These are phyloP conservation scores for Sprattus sprattus DNA, from an alignment of 2,113 vertebrate species.

Conservation along the genomic window DNA sequence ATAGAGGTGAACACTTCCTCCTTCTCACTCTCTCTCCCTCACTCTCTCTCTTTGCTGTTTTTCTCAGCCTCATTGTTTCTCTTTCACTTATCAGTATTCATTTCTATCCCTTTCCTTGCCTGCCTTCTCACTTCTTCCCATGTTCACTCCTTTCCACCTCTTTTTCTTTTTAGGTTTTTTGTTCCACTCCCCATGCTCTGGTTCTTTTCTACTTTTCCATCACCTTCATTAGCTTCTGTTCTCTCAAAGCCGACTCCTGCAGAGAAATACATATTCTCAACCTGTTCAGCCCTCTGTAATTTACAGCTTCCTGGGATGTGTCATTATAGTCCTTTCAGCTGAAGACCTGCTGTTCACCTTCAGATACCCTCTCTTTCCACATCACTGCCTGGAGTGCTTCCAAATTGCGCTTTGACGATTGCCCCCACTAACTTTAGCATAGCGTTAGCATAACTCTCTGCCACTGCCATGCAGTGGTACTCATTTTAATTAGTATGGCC, in stretches of 20 bases:
- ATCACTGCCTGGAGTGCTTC: not conserved
- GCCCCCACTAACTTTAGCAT: constrained; percentile 20
- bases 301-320: constrained; percentile 36
- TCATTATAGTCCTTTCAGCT: constrained; percentile 25
- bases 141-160: constrained; percentile 1
- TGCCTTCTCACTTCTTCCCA: not conserved
- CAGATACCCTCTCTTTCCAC: constrained; percentile 27
- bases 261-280: constrained; percentile 19
- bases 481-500: not conserved
- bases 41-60: not conserved
- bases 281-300: constrained; percentile 27
- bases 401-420: constrained; percentile 21
- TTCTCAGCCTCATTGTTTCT: not conserved
- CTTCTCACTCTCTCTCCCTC: not conserved
- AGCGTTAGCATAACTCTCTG: no score
- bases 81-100: not conserved
- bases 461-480: not conserved
- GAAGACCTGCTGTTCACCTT: constrained; percentile 28
- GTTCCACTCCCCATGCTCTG: not conserved
- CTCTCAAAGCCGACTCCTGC: not conserved
- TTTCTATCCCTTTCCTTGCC: not conserved
- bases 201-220: constrained; percentile 13
- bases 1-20: constrained; percentile 69
- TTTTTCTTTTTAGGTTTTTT: not conserved
- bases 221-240: not conserved